Evolutionary conservation across 2,888 invertebrate genomes (phyloP), one percentile per base, ranked within the genome.

Genomic region (Nomada hirtipes): DNA sequence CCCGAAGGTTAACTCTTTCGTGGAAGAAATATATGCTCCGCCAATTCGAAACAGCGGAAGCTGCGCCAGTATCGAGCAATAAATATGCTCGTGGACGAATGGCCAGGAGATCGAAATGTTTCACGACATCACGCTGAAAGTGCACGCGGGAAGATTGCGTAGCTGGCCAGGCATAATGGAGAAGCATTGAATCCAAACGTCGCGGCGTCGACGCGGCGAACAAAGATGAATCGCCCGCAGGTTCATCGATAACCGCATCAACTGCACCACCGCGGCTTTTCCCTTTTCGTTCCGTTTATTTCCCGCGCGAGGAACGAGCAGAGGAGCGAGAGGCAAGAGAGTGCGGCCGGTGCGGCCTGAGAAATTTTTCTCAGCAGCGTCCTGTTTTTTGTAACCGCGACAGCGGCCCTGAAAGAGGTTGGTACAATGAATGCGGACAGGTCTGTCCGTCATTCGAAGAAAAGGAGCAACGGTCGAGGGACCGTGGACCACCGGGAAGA

Each of bases 231-330:
- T 83, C 65, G 71, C 74, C 67, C 29, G 52, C 59, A 57, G 73
- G 68, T 72, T 78, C 83, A 52, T 77, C 84, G 81, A 82, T 86
- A 86, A 87, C 84, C 75, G 72, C 77, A 76, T 87, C 81, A 86
- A 82, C 82, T 55, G 57, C 36, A 75, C 61, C 64, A 57, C 85
- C 65, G 53, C 20, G 26, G 60, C 52, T 82, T n/a, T 13, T 74
- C 67, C 60, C 76, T 77, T 76, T 80, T 10, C 52, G 36, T 65
- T 63, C 73, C 20, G 82, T 72, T 82, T 78, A 76, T 79, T 85
- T 76, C 75, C 52, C 50, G 71, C 52, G 72, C 50, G 18, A 15
- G n/a, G 15, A n/a, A 36, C 4, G 23, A 47, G 52, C 18, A 11
- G 18, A 9, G 13, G 20, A 57, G 20, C 23, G 18, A 42, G 20